These are phyloP conservation scores for Meiosimyza decipiens DNA, from an alignment of 2,888 invertebrate genomes.

Conservation along the genomic window DNA sequence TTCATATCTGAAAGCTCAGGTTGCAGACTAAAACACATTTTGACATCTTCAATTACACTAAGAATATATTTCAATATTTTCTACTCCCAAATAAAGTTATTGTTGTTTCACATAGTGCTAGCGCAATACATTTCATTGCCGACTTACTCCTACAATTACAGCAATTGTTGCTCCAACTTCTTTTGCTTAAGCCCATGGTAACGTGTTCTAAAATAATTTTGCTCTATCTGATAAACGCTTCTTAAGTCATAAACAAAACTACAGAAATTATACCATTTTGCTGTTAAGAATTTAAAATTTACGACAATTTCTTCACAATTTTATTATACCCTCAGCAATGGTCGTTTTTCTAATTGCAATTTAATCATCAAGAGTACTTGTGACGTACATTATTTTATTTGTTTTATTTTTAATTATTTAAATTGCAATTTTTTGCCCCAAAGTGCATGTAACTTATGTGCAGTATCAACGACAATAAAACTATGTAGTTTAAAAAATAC, in stretches of 20 bases:
- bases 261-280: not conserved
- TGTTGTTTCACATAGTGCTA: too few species aligned
- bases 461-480: not conserved
- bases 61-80: too few species aligned
- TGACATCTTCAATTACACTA: too few species aligned
- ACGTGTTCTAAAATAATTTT: too few species aligned
- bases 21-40: too few species aligned
- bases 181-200: too few species aligned
- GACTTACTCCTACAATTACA: too few species aligned
- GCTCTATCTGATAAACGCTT: too few species aligned
- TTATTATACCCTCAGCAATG: slow-evolving; percentile 4
- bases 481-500: not conserved
- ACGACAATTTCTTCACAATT: not conserved
- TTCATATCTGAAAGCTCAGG: too few species aligned
- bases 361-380: slow-evolving; percentile 49
- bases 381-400: slow-evolving; percentile 22
- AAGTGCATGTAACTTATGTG: slow-evolving; percentile 35
- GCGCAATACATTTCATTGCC: too few species aligned
- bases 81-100: too few species aligned
- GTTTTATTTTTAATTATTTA: slow-evolving; percentile 40
- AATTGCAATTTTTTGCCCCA: slow-evolving; percentile 43
- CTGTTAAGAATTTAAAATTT: not conserved
- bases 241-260: slow-evolving; percentile 2
- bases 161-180: too few species aligned
- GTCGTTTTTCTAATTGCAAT: slow-evolving; percentile 49